Base-by-base conservation (phyloP, 2,888 invertebrate species). In the Melipona bicolor region DNA sequence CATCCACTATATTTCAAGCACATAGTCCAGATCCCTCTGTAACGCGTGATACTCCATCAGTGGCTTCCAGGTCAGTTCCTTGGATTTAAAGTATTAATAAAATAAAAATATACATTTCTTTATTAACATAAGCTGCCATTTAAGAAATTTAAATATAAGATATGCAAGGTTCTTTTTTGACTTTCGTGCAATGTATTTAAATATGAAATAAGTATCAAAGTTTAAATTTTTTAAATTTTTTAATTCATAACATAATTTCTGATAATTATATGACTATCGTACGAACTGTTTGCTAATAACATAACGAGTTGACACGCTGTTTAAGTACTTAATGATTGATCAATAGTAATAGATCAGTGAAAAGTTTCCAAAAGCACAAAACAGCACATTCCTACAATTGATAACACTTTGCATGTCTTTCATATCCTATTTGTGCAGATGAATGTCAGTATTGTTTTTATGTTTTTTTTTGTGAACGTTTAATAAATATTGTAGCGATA, bases 41-140 rank as follows among this genome's bases (percentile, higher is more conserved):
- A 52, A 96, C 96, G 65, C 95, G 97, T 87, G 97, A 97, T 94
- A 97, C 97, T 75, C 97, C 97, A 83, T 96, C 96, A 84, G 97
- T 97, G 81, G 96, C 96, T 90, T 97, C 97, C 96, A 97, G 97
- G 97, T 97, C 95, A 95, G 93, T 94, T 84, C 87, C 93, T 89
- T 94, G 94, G 94, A 92, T 94, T 83, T 94, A 93, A 91, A 83
- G 68, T 69, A 78, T 78, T 76, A 43, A 81, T 86, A 71, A 74
- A 76, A 61, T 72, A 36, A 36, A 36, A 79, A 21, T 71, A 61
- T 68, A 78, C 54, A 77, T 69, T 70, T 74, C 19, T 59, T 59
- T 69, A 73, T 72, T 61, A 71, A 62, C 50, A 56, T 81, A 76
- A 79, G 76, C 77, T 87, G 78, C 80, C 64, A 84, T 84, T 43